These are phyloP conservation scores for Formica selysi DNA, from an alignment of 1,140 invertebrate genomes.

Conservation along the genomic window DNA sequence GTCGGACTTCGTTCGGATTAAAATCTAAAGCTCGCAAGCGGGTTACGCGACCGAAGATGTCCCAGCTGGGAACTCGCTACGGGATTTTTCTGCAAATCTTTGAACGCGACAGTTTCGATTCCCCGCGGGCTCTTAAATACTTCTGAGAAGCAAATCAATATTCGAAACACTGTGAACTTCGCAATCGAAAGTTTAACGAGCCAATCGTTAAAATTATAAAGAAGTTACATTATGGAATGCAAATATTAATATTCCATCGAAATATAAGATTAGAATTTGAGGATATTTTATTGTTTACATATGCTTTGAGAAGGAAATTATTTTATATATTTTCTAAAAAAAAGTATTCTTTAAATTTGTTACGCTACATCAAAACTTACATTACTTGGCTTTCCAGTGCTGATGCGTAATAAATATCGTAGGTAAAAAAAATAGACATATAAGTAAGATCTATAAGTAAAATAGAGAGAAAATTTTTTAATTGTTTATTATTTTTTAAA, in stretches of 20 bases:
- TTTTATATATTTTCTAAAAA: no score
- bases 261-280: constrained; percentile 1
- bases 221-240: neutral
- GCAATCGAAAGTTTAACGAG: constrained; percentile 7
- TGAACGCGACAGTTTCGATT: constrained; percentile 31
- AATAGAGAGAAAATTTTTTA: no score
- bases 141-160: constrained; percentile 12
- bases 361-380: no score
- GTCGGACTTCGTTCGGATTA: constrained; percentile 51
- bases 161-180: constrained; percentile 11
- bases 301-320: neutral
- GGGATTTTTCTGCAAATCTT: constrained; percentile 53
- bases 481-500: no score
- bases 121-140: constrained; percentile 14
- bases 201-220: neutral
- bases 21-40: constrained; percentile 61
- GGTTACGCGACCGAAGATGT: constrained; percentile 6
- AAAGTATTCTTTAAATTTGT: no score
- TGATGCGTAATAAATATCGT: no score
- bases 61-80: constrained; percentile 42
- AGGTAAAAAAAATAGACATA: no score
- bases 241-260: neutral
- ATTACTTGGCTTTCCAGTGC: no score
- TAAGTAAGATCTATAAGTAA: no score
- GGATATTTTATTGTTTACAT: neutral